A percentile compares a stretch with the other conserved stretches of the same genome.
Evolutionary conservation across 2,888 invertebrate genomes (phyloP).

Genomic region (Xiphydria camelus): DNA sequence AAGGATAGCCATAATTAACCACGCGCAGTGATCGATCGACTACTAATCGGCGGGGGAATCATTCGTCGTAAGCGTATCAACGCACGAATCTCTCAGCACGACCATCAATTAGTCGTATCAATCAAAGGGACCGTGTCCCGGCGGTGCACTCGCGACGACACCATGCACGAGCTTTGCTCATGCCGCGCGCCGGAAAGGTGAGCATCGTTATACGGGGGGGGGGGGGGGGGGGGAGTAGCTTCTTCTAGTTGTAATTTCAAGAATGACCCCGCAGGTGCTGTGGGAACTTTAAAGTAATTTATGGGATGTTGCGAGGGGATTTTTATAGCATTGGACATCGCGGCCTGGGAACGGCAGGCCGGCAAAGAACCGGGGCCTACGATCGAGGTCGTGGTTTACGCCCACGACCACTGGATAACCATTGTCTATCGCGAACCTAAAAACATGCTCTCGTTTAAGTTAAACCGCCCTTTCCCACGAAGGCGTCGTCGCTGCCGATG

Average conservation of each 20-base stretch:
- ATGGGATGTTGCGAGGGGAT: conserved; percentile 44
- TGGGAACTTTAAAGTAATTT: conserved; percentile 46
- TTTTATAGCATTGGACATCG: conserved; percentile 44
- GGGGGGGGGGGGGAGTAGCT: conserved; percentile 21
- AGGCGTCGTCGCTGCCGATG: no score
- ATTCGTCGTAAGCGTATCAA: no score
- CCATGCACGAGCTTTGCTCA: conserved; percentile 24
- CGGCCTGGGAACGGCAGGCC: conserved; percentile 45
- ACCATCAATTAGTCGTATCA: no score
- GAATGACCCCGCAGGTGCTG: conserved; percentile 23
- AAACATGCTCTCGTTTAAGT: conserved; percentile 45
- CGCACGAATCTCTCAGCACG: no score
- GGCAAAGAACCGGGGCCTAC: conserved; percentile 44
- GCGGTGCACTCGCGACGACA: conserved; percentile 19
- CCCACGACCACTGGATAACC: conserved; percentile 27
- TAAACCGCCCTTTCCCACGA: conserved; percentile 42
- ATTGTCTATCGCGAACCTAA: conserved; percentile 44
- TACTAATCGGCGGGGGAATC: no score
- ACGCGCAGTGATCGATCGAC: no score
- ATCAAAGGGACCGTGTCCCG: no score
- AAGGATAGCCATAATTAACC: no score
- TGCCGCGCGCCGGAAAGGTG: no score
- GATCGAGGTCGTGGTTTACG: conserved; percentile 44
- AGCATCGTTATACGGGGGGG: no score
- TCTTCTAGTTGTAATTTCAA: conserved; percentile 26